Conservation (phyloP, 1,140 invertebrate genomes). For the Stenopsyche tienmushanensis region DNA sequence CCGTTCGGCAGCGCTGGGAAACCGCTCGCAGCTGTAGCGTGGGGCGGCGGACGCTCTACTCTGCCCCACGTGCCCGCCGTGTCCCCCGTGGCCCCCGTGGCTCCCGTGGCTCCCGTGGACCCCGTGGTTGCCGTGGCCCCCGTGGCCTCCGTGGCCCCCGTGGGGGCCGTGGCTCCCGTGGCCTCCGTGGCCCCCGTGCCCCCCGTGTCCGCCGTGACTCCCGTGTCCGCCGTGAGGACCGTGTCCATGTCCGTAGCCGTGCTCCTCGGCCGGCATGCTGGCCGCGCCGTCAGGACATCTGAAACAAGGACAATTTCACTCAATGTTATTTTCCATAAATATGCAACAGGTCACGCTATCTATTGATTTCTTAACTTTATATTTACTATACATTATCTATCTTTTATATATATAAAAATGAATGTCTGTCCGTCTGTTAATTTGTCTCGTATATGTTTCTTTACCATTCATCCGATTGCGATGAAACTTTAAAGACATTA, state of each 20-base stretch:
- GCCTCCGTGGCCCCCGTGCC: constrained; percentile 53
- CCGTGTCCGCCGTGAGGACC: constrained; percentile 12
- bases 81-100: constrained; percentile 54
- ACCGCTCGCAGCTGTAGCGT: constrained; percentile 53
- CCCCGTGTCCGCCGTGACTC: constrained; percentile 51
- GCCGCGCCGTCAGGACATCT: constrained; percentile 45
- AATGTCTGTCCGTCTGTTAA: too few relatives aligned
- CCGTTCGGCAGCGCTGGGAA: constrained; percentile 56
- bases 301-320: constrained; percentile 16
- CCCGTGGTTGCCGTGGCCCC: constrained; percentile 51
- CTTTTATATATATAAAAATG: too few relatives aligned
- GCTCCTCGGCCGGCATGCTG: constrained; percentile 50
- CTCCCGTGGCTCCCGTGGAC: constrained; percentile 52
- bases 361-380: too few relatives aligned
- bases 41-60: constrained; percentile 57
- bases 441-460: too few relatives aligned
- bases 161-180: constrained; percentile 53
- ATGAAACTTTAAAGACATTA: too few relatives aligned
- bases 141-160: constrained; percentile 55
- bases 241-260: constrained; percentile 51
- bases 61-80: constrained; percentile 52
- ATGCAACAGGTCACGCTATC: too few relatives aligned
- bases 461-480: too few relatives aligned
- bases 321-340: not conserved
- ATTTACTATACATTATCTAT: too few relatives aligned